Evolutionary conservation across 2,888 invertebrate genomes (phyloP), one percentile per base, ranked within the genome.

Genomic region (Meloe dianella): DNA sequence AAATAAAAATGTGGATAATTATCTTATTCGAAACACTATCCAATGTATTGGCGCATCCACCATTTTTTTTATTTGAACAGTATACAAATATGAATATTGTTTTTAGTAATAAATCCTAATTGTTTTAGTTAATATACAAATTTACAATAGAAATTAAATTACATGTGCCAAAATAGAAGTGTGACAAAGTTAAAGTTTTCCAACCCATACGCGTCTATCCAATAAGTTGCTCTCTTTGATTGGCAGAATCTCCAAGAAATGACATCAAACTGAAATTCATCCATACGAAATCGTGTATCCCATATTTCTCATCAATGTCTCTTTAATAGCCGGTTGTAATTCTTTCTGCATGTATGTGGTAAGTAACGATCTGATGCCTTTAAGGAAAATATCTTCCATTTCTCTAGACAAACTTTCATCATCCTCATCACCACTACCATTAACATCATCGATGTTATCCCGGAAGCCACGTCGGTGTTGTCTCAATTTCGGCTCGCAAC

Each of bases 261-360:
- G n/a, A n/a, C n/a, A n/a, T n/a, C n/a, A n/a, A n/a, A n/a, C n/a
- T n/a, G n/a, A n/a, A n/a, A n/a, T 27, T 27, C 27, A 91, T 68
- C 94, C 94, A 80, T 94, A 94, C 65, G 94, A 94, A 76, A 94
- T 88, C 54, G 93, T 93, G 81, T 94, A 94, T 7, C 94, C 94
- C 91, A 94, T 91, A 80, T 93, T 93, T 71, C 92, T 87, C 94
- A 94, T 93, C 32, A 94, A 84, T 0, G 94, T 93, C 78, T 94
- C 94, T 80, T 93, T 93, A 64, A 94, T 92, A 47, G 94, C 93
- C 9, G 93, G 93, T 77, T 94, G 93, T 60, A 94, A 81, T 76
- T 93, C 92, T 72, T 90, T 90, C 80, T 94, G 93, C 91, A 94
- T 92, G 76, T 94, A 94, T 29, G 91, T 91, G 0, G 92, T 93